Base-by-base conservation (phyloP, 1,140 invertebrate species). In the Lordiphosa collinella region DNA sequence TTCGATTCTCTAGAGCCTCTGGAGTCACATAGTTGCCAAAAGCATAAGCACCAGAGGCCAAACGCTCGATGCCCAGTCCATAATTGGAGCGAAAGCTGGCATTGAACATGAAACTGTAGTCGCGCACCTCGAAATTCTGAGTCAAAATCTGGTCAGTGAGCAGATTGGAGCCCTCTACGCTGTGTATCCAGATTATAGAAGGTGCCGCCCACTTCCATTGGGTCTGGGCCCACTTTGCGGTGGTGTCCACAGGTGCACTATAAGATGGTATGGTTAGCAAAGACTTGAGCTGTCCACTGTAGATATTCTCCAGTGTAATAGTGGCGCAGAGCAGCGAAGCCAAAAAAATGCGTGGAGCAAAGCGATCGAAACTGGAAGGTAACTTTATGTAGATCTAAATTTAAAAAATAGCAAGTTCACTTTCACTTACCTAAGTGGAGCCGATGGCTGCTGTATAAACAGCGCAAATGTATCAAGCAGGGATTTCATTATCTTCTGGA, bases 141-240 rank as follows among this genome's bases (percentile, higher is more conserved):
- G 72, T 48, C 40, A 88, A 11, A 10, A 79, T 65, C 41, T 87
- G 79, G 38, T 88, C 87, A 1, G 50, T 72, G 1, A 16, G 7
- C n/a, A 88, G 44, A 35, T 88, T 53, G 3, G 87, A 86, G 11
- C 61, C 62, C 12, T 66, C 57, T 7, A 88, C 66, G 0, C 79
- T 84, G 3, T 79, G 61, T 12, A 76, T 53, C 87, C 87, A 88
- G 16, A 88, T 61, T 4, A 75, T 71, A 1, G 87, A 71, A 3
- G 87, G 87, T 16, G 87, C 87, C n/a, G 60, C 63, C 87, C 87
- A 88, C 18, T 86, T 79, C 87, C 84, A 88, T 4, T 58, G 34
- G 0, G 48, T 44, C 8, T 61, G 18, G 0, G 87, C 60, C 66
- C 76, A 88, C 44, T 88, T 88, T 1, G 43, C 52, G 0, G 80